Conservation (phyloP, 37 sponge, comb jelly and placozoan species). For the Tethya wilhelma region DNA sequence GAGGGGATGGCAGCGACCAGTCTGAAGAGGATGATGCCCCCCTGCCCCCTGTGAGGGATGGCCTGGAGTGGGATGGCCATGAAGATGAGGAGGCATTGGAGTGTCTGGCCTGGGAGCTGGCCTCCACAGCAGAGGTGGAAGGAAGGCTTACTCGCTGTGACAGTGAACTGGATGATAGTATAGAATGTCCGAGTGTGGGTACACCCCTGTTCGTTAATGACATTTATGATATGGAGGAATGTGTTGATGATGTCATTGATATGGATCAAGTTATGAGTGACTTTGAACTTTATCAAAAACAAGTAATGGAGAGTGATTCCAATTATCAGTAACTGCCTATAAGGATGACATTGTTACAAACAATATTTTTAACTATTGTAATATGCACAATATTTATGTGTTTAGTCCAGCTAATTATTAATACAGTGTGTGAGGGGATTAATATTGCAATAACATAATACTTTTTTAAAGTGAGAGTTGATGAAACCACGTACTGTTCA, state of each 20-base stretch:
- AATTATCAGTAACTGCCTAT: no score
- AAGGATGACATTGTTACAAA: no score
- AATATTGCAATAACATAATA: neutral
- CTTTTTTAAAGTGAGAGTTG: neutral
- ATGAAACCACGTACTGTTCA: slow-evolving; percentile 15
- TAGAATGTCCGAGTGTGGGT: neutral
- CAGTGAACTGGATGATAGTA: neutral
- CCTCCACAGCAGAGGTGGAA: slow-evolving; percentile 7
- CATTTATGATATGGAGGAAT: neutral
- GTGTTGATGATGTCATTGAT: neutral
- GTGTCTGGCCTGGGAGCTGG: slow-evolving; percentile 59
- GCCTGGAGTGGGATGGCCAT: slow-evolving; percentile 10
- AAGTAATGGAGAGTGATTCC: slow-evolving; percentile 27
- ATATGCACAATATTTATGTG: no score
- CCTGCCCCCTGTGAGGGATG: neutral
- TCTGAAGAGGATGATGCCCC: neutral
- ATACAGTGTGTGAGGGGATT: no score
- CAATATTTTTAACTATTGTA: no score
- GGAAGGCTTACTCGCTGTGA: slow-evolving; percentile 3
- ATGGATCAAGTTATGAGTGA: slow-evolving; percentile 14
- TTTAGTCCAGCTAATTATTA: no score
- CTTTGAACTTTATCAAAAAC: slow-evolving; percentile 45
- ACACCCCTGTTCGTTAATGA: neutral
- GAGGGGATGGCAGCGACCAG: neutral
- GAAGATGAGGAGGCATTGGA: slow-evolving; percentile 51